Conservation (phyloP, 1,140 invertebrate genomes). For the Limonius californicus region DNA sequence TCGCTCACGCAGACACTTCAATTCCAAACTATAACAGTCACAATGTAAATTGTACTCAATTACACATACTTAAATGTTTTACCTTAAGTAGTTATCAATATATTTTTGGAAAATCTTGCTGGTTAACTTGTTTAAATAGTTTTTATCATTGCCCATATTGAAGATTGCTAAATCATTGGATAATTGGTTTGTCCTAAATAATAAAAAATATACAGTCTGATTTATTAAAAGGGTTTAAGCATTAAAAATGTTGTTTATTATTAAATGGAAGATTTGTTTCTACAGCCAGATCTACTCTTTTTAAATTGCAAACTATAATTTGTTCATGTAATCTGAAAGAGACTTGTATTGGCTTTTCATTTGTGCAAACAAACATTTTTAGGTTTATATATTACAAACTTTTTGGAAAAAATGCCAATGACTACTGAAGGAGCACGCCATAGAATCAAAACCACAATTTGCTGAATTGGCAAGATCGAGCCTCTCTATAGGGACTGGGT, state of each 20-base stretch:
- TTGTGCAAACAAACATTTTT: too few relatives aligned
- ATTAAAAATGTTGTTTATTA: neutral
- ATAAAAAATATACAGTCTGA: neutral
- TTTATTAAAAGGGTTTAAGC: neutral
- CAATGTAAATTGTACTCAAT: too few relatives aligned
- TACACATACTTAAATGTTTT: constrained; percentile 4
- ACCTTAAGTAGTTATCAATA: constrained; percentile 52
- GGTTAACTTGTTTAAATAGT: constrained; percentile 75
- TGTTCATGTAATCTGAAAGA: too few relatives aligned
- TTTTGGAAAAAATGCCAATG: too few relatives aligned
- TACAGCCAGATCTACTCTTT: constrained; percentile 3
- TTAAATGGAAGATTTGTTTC: neutral
- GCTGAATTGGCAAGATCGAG: too few relatives aligned
- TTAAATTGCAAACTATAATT: too few relatives aligned
- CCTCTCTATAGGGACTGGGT: too few relatives aligned
- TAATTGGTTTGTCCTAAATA: constrained; percentile 62
- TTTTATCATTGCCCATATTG: constrained; percentile 77
- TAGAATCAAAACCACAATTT: too few relatives aligned
- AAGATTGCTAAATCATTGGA: constrained; percentile 68
- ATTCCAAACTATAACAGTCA: constrained; percentile 62
- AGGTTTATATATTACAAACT: too few relatives aligned
- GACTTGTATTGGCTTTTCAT: too few relatives aligned
- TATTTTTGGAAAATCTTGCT: constrained; percentile 75
- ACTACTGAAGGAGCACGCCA: too few relatives aligned
- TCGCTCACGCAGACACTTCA: constrained; percentile 71